Evolutionary conservation across 2,797 vertebrate genomes (phyloP).

Genomic region (Chelon labrosus): DNA sequence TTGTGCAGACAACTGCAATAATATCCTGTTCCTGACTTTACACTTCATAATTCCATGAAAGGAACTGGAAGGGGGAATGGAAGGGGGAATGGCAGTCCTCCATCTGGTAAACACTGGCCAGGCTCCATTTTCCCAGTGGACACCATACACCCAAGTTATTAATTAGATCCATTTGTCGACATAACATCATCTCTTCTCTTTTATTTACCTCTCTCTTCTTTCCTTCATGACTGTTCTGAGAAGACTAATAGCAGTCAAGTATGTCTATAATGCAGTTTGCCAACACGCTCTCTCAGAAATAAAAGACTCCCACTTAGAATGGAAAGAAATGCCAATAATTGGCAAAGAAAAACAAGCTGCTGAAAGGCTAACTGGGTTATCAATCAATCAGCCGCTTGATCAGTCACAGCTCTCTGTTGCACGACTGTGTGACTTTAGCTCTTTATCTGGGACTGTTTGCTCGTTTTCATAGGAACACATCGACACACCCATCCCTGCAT

Average conservation of each 20-base stretch:
- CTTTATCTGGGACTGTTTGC: constrained; percentile 49
- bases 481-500: constrained; percentile 1
- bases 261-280: constrained; percentile 55
- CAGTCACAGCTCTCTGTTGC: constrained; percentile 44
- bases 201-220: constrained; percentile 44
- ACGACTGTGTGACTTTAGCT: constrained; percentile 30
- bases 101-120: constrained; percentile 69
- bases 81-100: constrained; percentile 63
- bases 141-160: constrained; percentile 76
- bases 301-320: constrained; percentile 60
- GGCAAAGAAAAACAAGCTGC: constrained; percentile 67
- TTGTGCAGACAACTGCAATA: constrained; percentile 80
- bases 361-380: constrained; percentile 59
- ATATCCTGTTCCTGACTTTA: constrained; percentile 84
- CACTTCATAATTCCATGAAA: constrained; percentile 80
- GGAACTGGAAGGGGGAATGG: constrained; percentile 58
- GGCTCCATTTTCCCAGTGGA: constrained; percentile 68
- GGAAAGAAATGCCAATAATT: constrained; percentile 60
- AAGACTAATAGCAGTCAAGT: constrained; percentile 81
- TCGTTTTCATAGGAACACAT: constrained; percentile 24
- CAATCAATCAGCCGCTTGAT: constrained; percentile 55
- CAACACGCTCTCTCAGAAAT: constrained; percentile 63
- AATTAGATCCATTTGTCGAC: constrained; percentile 83
- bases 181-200: constrained; percentile 59
- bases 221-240: constrained; percentile 53